Base-by-base conservation (phyloP, 2,113 vertebrate genomes). In the Lophotis ruficrista region DNA sequence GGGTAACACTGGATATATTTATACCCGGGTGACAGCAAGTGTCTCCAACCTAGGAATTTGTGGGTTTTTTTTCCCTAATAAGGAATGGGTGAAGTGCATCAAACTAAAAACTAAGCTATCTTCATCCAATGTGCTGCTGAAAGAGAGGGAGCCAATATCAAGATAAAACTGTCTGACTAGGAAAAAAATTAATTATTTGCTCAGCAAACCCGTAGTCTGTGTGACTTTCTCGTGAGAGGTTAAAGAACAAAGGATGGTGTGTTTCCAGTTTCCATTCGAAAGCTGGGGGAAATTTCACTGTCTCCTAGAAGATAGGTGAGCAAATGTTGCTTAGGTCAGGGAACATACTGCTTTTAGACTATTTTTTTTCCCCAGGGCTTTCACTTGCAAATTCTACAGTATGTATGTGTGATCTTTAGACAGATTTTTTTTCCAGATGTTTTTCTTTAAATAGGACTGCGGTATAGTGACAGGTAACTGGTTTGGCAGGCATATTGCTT, bases 211-310 rank as follows among this genome's bases (percentile, higher is more conserved):
- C 28, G 75, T 60, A 23, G n/a, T 28, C 25, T 68, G 20, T 25
- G 50, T 93, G 95, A 94, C 62, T 93, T 84, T 87, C 93, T 91
- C 4, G 4, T 90, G 87, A 80, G 45, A 81, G 25, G 58, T 30
- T 69, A 17, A 65, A 31, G 84, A 93, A 93, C 78, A 95, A 95
- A 88, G 73, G 35, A 56, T 47, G 16, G 8, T 85, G 61, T 96
- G 91, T 93, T 91, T 82, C 31, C 41, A 81, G 64, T 43, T 75
- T 30, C 35, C 60, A 35, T 50, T 75, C 51, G 68, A 90, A 77
- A 81, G 50, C 43, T 56, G 47, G 69, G 47, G 30, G 14, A 70
- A 38, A 82, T 82, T 57, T 87, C 75, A 48, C 22, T 1, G 0
- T 84, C 33, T 72, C 61, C 68, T 73, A 58, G 58, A 93, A 90